Conservation (phyloP, 2,113 vertebrate species). For the Corythornis madagascariensis region DNA sequence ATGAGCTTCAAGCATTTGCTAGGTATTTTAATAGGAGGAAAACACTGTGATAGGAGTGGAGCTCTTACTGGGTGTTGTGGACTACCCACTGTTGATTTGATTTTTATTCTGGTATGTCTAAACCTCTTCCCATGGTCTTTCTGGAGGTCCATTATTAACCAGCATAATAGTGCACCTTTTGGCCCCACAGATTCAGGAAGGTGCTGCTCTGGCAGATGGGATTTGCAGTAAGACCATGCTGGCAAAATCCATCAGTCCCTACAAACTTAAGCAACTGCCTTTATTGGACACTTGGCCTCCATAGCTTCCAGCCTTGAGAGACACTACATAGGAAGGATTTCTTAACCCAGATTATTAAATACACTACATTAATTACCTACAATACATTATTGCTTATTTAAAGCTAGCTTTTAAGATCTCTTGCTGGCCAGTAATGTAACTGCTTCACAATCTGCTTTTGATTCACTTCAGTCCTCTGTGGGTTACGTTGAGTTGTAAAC, state of each 20-base stretch:
- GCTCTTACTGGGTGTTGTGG: not conserved
- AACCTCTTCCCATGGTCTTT: not conserved
- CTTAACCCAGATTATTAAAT: not conserved
- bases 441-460: not conserved
- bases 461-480: not conserved
- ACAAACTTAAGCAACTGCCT: not conserved
- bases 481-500: not conserved
- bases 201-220: not conserved
- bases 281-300: not conserved
- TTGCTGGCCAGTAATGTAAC: not conserved
- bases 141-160: not conserved
- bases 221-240: not conserved
- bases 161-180: not conserved
- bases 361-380: rapidly evolving
- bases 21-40: not conserved
- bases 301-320: not conserved
- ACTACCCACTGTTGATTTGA: not conserved
- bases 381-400: not conserved
- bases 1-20: not conserved
- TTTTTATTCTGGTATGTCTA: not conserved
- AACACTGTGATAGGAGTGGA: not conserved
- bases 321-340: not conserved
- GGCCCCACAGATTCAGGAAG: not conserved
- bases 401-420: not conserved
- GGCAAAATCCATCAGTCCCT: not conserved